These are phyloP conservation scores for Lasiurus borealis DNA, from an alignment of 2,113 vertebrate species.

Conservation along the genomic window DNA sequence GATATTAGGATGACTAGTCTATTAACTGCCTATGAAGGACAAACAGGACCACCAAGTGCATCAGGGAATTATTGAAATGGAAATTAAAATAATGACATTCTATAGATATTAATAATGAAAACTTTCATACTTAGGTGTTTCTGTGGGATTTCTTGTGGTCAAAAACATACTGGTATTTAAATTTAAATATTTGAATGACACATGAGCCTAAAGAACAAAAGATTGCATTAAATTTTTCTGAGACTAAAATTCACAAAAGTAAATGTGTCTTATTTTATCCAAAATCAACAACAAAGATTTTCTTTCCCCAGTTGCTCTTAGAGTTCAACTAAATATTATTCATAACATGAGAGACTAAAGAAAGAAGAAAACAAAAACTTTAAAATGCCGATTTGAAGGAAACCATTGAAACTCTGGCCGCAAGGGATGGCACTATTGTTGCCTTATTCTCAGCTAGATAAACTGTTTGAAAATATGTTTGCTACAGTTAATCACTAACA, in stretches of 20 bases:
- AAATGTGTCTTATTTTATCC: constrained; percentile 79
- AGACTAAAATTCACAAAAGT: constrained; percentile 71
- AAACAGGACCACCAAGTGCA: constrained; percentile 82
- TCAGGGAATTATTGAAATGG: constrained; percentile 75
- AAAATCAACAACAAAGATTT: constrained; percentile 78
- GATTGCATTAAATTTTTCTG: constrained; percentile 61
- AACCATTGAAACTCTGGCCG: constrained; percentile 66
- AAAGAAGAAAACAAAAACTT: constrained; percentile 68
- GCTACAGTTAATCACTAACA: constrained; percentile 41
- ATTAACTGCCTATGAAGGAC: constrained; percentile 77
- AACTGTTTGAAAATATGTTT: constrained; percentile 70
- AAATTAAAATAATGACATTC: constrained; percentile 85
- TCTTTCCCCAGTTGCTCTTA: constrained; percentile 66
- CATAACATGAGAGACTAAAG: constrained; percentile 74
- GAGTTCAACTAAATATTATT: constrained; percentile 78
- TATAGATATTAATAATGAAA: constrained; percentile 59
- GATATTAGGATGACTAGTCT: constrained; percentile 82
- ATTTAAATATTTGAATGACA: constrained; percentile 70
- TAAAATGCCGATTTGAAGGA: constrained; percentile 75
- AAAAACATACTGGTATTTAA: constrained; percentile 71
- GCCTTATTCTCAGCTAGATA: constrained; percentile 55
- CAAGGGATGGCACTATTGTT: constrained; percentile 62
- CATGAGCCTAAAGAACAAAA: constrained; percentile 74
- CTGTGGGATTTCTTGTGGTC: constrained; percentile 36
- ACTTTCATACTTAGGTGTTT: constrained; percentile 63